phyloP scores from a whole-genome alignment of 2,797 vertebrate genomes.

The Leptatherina wallacei region DNA sequence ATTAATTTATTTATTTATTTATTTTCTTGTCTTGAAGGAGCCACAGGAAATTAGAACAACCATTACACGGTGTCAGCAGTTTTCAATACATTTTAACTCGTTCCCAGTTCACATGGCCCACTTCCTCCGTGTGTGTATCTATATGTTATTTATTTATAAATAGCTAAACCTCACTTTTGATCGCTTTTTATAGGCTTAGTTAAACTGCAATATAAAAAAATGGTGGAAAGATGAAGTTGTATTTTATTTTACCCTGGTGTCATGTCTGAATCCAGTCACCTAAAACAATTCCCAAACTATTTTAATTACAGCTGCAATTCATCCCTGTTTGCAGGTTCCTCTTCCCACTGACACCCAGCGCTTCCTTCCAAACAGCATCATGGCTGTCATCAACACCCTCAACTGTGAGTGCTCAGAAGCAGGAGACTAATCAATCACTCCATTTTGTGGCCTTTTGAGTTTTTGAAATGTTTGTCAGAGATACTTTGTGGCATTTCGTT shows the following conservation, averaged over 20 bases:
- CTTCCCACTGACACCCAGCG: constrained; percentile 28
- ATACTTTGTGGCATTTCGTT: background rate
- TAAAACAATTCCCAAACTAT: accelerated
- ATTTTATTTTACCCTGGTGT: background rate
- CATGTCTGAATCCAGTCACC: background rate
- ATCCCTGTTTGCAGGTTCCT: constrained; percentile 42
- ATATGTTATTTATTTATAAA: too few species aligned
- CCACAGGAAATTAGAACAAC: background rate
- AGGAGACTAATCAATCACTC: background rate
- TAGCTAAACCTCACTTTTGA: too few species aligned
- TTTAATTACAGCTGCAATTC: background rate
- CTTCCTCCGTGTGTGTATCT: too few species aligned
- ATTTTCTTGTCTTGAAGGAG: background rate
- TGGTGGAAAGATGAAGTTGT: background rate
- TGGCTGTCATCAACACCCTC: constrained; percentile 50
- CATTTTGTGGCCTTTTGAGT: background rate
- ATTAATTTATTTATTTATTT: too few species aligned
- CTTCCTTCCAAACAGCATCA: constrained; percentile 68
- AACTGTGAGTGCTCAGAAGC: constrained; percentile 57
- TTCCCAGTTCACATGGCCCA: too few species aligned
- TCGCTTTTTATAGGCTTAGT: too few species aligned
- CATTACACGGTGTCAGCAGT: too few species aligned
- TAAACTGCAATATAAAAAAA: too few species aligned
- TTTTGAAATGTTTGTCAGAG: background rate
- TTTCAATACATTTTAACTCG: too few species aligned